These are phyloP conservation scores for Scytalopus superciliaris DNA, from an alignment of 2,113 vertebrate genomes.

Conservation along the genomic window DNA sequence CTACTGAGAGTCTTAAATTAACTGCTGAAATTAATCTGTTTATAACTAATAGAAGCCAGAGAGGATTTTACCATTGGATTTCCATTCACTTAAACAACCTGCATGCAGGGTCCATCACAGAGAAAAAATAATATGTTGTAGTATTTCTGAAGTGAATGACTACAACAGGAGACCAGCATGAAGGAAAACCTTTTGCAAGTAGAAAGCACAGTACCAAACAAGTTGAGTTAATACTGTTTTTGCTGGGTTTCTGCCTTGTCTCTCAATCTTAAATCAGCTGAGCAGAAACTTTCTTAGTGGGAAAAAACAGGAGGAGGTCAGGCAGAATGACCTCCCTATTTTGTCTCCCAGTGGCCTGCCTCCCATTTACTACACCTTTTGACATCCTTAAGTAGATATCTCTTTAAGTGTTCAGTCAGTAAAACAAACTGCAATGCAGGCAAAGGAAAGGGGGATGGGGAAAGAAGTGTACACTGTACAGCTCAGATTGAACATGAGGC, in stretches of 20 bases:
- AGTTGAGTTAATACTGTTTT: neutral
- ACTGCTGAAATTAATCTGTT: neutral
- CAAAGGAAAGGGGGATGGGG: neutral
- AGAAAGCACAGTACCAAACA: neutral
- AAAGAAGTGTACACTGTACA: neutral
- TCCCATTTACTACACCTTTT: constrained; percentile 80
- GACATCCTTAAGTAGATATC: constrained; percentile 84
- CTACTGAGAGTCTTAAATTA: neutral
- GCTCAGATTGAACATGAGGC: neutral
- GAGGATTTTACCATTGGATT: neutral
- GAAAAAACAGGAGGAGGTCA: constrained; percentile 81
- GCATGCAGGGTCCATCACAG: neutral
- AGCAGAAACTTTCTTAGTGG: constrained; percentile 75
- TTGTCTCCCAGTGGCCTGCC: constrained; percentile 42
- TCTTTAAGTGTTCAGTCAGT: constrained; percentile 78
- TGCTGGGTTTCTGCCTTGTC: constrained; percentile 51
- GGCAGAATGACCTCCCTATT: constrained; percentile 76
- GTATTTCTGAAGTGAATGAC: constrained; percentile 3
- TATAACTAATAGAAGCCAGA: neutral
- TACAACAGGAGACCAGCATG: neutral
- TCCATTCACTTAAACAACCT: neutral
- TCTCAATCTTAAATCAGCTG: constrained; percentile 76
- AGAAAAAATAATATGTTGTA: neutral
- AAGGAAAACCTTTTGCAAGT: neutral
- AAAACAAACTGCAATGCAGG: constrained; percentile 70